Conservation (phyloP, 2,888 invertebrate genomes). For the Acheta domesticus region DNA sequence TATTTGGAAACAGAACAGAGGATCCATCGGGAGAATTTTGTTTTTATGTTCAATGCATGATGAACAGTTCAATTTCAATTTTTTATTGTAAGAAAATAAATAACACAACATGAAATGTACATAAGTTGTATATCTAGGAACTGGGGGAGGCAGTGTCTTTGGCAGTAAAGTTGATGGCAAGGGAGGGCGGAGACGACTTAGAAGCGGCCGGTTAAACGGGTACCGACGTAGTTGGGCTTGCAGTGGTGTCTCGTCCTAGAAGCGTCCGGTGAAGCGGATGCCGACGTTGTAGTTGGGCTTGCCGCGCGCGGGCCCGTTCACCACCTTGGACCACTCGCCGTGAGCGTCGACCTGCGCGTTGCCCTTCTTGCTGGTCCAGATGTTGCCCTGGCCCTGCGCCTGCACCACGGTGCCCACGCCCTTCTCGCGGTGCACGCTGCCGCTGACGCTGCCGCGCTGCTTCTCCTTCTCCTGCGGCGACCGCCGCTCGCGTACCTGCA, state of each 20-base stretch:
- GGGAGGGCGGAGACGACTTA: too few species aligned
- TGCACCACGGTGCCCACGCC: constrained; percentile 28
- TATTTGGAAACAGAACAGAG: too few species aligned
- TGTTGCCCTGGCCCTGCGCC: constrained; percentile 27
- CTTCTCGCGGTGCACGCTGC: constrained; percentile 24
- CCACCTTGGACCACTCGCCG: constrained; percentile 26
- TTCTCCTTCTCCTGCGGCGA: constrained; percentile 11
- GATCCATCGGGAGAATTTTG: too few species aligned
- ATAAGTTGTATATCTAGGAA: too few species aligned
- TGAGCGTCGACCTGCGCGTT: constrained; percentile 28
- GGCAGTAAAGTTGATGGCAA: too few species aligned
- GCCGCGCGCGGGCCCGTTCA: constrained; percentile 23
- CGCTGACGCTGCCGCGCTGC: background rate
- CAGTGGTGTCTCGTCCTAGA: background rate
- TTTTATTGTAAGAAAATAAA: too few species aligned
- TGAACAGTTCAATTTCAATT: too few species aligned
- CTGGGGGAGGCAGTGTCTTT: too few species aligned
- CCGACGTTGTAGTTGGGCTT: constrained; percentile 23
- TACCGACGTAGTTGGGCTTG: too few species aligned
- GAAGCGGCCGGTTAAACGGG: too few species aligned
- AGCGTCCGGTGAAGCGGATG: constrained; percentile 22
- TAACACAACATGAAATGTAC: too few species aligned
- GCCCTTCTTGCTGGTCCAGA: constrained; percentile 27
- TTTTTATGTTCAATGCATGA: too few species aligned
- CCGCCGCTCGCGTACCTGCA: background rate